Base-by-base conservation (phyloP, 2,888 invertebrate species). In the Danaus chrysippus region DNA sequence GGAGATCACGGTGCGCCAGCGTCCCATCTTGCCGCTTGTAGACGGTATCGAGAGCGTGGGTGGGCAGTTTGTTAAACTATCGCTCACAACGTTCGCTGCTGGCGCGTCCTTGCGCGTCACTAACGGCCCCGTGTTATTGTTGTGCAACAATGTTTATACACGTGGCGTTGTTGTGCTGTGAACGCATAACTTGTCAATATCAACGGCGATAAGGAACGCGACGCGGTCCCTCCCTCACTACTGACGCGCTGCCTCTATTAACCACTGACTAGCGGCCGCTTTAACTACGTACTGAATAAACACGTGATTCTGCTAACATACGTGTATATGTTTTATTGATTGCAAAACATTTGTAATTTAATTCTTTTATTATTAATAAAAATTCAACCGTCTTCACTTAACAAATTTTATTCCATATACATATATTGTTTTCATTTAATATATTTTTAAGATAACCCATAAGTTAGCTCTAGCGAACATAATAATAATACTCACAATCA, bases 131-230 rank as follows among this genome's bases (percentile, higher is more conserved):
- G 81, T 88, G 87, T 86, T 86, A 81, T 89, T 87, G 86, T 89
- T 87, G 87, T 87, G 87, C 87, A 84, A 87, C 86, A 86, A 82
- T 88, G 87, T 89, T 87, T 86, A 84, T 84, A 87, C 89, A 90
- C 90, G 90, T 89, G 89, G 86, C 82, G 77, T 68, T 78, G 81
- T 81, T 78, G 81, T 81, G 82, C 83, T 82, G 82, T 82, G 84
- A 79, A 79, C 81, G 81, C 78, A 76, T 75, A 67, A 68, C 64
- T 66, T 63, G 75, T 65, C 66, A 56, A 68, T 70, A 77, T 77
- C 77, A 75, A 76, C 77, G 76, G 73, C 85, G 86, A 83, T 85
- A 85, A 84, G 82, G 81, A 81, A 73, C 73, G 84, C 83, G 76
- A 81, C 82, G 76, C 87, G 86, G 75, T 78, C 78, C 76, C 81